Evolutionary conservation across 2,888 invertebrate species (phyloP), one percentile per base, ranked within the genome.

Genomic region (Galerucella calmariensis): DNA sequence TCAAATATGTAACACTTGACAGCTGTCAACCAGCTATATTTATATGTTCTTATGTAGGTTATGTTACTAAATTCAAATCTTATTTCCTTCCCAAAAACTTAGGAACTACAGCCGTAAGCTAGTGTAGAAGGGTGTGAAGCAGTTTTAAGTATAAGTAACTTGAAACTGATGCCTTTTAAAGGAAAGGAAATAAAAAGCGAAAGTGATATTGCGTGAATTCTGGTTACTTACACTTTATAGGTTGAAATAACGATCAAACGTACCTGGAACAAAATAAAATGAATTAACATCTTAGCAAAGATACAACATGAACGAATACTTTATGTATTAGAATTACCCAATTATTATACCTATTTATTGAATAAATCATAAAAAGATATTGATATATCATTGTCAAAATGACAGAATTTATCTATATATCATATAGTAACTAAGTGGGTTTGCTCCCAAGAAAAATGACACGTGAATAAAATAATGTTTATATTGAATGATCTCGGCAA

Each of bases 181-280:
- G 62, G 65, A 71, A 70, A 53, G 56, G 65, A 16, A 65, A 58
- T 51, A 41, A 24, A 56, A 71, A 65, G 56, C 71, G 65, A 65
- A 71, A 71, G 58, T 58, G 65, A 71, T 71, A 65, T 65, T 65
- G 71, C 24, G 44, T 71, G 65, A 71, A 70, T 63, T 70, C 56
- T 65, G 35, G 62, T 63, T 63, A 70, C 71, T 71, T 71, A 71
- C 71, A 24, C 65, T 71, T 62, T 14, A 65, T 41, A 41, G 35
- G 71, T 58, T 48, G 58, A 46, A 65, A 58, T 56, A 65, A 65
- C 44, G 53, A 44, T 65, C 41, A 65, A n/a, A 71, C 71, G 58
- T 71, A 71, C 71, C 71, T 71, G 65, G 20, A 71, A 71, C 71
- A 71, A 71, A 71, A 65, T 51, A 71, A 71, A 58, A 63, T 20